Evolutionary conservation across 2,888 invertebrate species (phyloP).

Genomic region (Drosophila limbata): DNA sequence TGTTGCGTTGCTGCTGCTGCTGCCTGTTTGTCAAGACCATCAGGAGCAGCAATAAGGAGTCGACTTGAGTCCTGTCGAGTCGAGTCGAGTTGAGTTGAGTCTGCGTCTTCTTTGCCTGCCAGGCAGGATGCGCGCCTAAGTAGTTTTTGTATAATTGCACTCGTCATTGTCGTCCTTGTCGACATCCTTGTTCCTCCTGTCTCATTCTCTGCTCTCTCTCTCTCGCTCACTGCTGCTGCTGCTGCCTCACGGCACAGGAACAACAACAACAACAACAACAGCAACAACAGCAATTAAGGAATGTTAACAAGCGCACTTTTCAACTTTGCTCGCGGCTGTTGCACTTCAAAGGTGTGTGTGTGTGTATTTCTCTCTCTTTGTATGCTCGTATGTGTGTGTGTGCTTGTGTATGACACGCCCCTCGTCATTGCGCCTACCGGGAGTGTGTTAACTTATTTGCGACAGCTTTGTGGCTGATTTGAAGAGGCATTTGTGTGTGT

Average conservation of each 20-base stretch:
- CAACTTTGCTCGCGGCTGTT: constrained; percentile 76
- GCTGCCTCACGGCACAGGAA: constrained; percentile 25
- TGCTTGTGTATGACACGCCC: constrained; percentile 45
- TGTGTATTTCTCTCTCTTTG: constrained; percentile 1
- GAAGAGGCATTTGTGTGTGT: constrained; percentile 19
- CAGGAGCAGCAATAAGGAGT: constrained; percentile 30
- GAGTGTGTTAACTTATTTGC: constrained; percentile 33
- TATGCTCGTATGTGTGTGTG: constrained; percentile 39
- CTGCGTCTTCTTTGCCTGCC: constrained; percentile 39
- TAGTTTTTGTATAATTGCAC: constrained; percentile 79
- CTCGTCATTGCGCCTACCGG: constrained; percentile 12
- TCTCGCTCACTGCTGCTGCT: background rate
- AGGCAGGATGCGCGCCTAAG: constrained; percentile 78
- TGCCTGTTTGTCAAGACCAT: constrained; percentile 52
- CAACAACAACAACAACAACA: constrained; percentile 30
- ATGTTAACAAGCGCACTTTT: constrained; percentile 82
- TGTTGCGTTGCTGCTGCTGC: constrained; percentile 42
- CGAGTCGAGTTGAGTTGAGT: constrained; percentile 26
- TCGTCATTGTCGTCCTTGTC: constrained; percentile 81
- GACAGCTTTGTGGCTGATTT: constrained; percentile 44
- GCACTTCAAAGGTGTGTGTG: constrained; percentile 76
- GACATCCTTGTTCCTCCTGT: constrained; percentile 57
- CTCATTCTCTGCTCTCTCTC: constrained; percentile 9
- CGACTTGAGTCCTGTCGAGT: constrained; percentile 37
- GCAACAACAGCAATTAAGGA: constrained; percentile 75